Percentiles rank a stretch among this genome's conserved stretches.
These are phyloP conservation scores for Tiphia femorata DNA, from an alignment of 2,888 invertebrate genomes.

Conservation along the genomic window DNA sequence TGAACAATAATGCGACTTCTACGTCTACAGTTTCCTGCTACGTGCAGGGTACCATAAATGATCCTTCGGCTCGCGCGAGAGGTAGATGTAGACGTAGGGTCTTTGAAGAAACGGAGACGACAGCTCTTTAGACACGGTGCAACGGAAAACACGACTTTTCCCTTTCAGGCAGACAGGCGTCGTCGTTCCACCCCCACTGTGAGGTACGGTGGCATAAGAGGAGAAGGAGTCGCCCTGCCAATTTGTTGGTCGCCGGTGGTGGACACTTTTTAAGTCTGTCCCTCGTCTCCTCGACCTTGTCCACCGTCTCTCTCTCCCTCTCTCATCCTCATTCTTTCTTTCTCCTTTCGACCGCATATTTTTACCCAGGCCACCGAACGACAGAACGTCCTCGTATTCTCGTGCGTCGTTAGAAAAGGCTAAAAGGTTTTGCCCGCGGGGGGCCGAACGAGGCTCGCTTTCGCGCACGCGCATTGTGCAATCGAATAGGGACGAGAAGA, in stretches of 20 bases:
- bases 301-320: neutral
- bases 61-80: neutral
- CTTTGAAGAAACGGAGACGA: slow-evolving; percentile 39
- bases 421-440: slow-evolving; percentile 61
- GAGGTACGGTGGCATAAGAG: slow-evolving; percentile 28
- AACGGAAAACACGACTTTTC: slow-evolving; percentile 47
- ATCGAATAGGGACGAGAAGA: slow-evolving; percentile 15
- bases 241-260: slow-evolving; percentile 44
- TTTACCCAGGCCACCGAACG: slow-evolving; percentile 24
- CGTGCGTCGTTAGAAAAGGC: slow-evolving; percentile 40
- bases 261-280: slow-evolving; percentile 30
- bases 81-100: slow-evolving; percentile 37
- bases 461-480: slow-evolving; percentile 48
- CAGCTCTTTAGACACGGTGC: slow-evolving; percentile 44
- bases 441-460: slow-evolving; percentile 36
- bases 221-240: slow-evolving; percentile 37
- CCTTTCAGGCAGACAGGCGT: slow-evolving; percentile 39
- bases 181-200: slow-evolving; percentile 32
- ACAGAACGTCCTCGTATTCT: slow-evolving; percentile 25
- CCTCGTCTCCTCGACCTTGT: neutral
- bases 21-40: too few relatives aligned
- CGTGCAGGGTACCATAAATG: neutral
- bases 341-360: slow-evolving; percentile 26
- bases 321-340: neutral
- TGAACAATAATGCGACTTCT: neutral